Conservation (phyloP, 2,113 vertebrate genomes). For the Hippocampus abdominalis region DNA sequence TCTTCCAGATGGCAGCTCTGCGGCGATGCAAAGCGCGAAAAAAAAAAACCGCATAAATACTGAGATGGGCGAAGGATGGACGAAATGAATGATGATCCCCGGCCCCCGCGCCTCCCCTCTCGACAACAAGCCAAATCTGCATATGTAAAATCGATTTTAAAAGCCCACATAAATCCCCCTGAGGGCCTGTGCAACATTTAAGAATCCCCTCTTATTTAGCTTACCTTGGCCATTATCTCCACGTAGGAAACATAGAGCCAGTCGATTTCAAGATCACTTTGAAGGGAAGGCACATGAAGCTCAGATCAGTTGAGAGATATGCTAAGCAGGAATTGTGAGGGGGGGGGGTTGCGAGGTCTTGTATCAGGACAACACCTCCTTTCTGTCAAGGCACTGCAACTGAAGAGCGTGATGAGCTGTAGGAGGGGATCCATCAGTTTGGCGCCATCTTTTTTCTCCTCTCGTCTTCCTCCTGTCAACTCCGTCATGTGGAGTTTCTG, state of each 20-base stretch:
- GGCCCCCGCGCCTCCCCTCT: neutral
- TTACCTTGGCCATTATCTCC: constrained; percentile 93
- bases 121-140: neutral
- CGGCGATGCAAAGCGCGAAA: neutral
- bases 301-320: neutral
- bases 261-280: constrained; percentile 82
- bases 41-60: neutral
- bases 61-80: neutral
- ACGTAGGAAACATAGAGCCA: constrained; percentile 85
- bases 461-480: constrained; percentile 54
- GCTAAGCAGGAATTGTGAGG: neutral
- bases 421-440: constrained; percentile 86
- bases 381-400: constrained; percentile 85
- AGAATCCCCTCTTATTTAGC: neutral
- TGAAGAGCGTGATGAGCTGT: constrained; percentile 91
- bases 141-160: neutral
- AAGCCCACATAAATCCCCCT: neutral
- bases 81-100: constrained; percentile 3
- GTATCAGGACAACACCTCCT: constrained; percentile 51
- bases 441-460: constrained; percentile 66
- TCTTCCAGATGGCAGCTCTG: constrained; percentile 90
- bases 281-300: constrained; percentile 3
- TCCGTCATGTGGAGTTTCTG: constrained; percentile 51
- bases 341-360: neutral
- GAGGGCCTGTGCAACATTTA: neutral